phyloP scores from a whole-genome alignment of 1,140 invertebrate species.

The Leucophenga varia region DNA sequence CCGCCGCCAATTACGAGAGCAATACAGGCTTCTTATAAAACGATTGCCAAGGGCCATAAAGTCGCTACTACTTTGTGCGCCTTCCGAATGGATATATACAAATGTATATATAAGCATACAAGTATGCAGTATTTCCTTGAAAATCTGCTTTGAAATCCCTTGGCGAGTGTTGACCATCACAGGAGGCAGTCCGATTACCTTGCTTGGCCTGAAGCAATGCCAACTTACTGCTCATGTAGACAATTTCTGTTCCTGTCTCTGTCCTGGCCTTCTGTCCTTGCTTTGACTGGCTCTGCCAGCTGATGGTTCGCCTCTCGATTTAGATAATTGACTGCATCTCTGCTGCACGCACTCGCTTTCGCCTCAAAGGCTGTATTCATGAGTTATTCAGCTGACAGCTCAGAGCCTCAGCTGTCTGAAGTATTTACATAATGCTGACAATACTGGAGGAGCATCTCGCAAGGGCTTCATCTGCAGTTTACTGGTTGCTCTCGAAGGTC shows the following conservation, averaged over 20 bases:
- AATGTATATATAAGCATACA: too few species aligned
- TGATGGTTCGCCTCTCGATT: not conserved
- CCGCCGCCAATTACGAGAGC: constrained; percentile 20
- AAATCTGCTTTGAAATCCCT: constrained; percentile 15
- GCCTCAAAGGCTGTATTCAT: not conserved
- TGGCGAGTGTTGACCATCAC: too few species aligned
- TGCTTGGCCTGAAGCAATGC: constrained; percentile 8
- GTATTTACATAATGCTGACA: constrained; percentile 4
- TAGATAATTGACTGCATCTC: not conserved
- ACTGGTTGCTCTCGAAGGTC: too few species aligned
- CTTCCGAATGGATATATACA: too few species aligned
- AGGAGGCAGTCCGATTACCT: too few species aligned
- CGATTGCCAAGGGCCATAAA: constrained; percentile 21
- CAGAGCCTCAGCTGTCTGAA: constrained; percentile 8
- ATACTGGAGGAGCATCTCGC: too few species aligned
- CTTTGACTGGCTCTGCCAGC: too few species aligned
- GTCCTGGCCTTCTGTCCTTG: too few species aligned
- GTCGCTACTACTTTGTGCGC: constrained; percentile 3
- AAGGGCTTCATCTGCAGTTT: too few species aligned
- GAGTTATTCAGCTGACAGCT: constrained; percentile 8
- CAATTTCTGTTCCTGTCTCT: not conserved
- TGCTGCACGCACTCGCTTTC: constrained; percentile 2
- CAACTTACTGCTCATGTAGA: constrained; percentile 12
- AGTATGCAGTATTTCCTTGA: constrained; percentile 5
- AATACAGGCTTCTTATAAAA: constrained; percentile 18